Base-by-base conservation (phyloP, 2,113 vertebrate genomes). In the Chrysochloris asiatica region DNA sequence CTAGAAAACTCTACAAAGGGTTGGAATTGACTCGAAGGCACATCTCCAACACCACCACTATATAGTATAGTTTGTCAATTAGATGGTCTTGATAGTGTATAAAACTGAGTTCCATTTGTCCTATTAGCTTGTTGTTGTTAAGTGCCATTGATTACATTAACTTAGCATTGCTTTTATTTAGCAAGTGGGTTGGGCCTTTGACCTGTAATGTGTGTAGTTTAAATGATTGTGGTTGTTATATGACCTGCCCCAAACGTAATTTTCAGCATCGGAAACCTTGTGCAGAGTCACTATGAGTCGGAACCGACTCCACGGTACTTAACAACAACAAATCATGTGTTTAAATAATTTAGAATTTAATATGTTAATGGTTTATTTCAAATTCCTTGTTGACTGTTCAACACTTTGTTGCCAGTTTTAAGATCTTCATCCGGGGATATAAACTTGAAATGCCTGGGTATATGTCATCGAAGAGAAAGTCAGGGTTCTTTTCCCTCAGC, bases 331-430 rank as follows among this genome's bases (percentile, higher is more conserved):
- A n/a, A n/a, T n/a, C 14, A 80, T 65, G 86, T 77, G 48, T 36
- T 50, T 89, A 67, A 52, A 21, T 92, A 86, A 47, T 36, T 47
- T 75, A 19, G 61, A 43, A 91, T 72, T 88, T 78, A 84, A n/a
- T 78, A 38, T 47, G n/a, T 86, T n/a, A 77, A 52, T 61, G 11
- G 4, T 78, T 90, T 90, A 72, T 67, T 41, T 92, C 83, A 43
- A n/a, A 78, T 90, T 89, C 71, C 75, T 89, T 63, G 84, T 65
- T 59, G 36, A 41, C 45, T 65, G 11, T 1, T 87, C 71, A 38
- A 36, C 75, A 48, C 48, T 13, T n/a, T 67, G 8, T 88, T 81
- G 56, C 28, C 24, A 30, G 13, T 36, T 75, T 72, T 54, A 2
- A 19, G 83, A 75, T 79, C 89, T 93, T 77, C 72, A 76, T 41